Evolutionary conservation across 2,888 invertebrate species (phyloP).

Genomic region (Limnephilus auricula): DNA sequence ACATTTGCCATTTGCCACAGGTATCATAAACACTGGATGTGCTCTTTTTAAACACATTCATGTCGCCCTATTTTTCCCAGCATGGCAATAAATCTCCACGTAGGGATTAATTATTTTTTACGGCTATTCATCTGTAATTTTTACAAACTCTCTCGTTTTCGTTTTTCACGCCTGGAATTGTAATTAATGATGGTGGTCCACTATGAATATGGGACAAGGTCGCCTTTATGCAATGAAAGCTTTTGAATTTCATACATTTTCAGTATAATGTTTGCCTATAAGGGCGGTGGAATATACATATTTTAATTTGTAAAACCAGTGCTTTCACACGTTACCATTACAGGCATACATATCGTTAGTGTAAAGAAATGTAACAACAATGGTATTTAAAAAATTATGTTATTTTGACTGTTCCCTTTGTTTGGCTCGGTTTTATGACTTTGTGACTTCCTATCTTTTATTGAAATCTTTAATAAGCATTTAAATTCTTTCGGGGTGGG

Average conservation of each 20-base stretch:
- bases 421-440: neutral
- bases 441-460: neutral
- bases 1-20: neutral
- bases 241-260: neutral
- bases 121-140: constrained; percentile 17
- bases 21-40: neutral
- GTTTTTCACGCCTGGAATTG: neutral
- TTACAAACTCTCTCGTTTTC: neutral
- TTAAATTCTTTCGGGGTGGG: neutral
- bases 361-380: neutral
- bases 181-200: neutral
- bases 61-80: constrained; percentile 9
- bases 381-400: neutral
- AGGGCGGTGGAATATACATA: neutral
- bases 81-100: constrained; percentile 3
- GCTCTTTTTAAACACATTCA: neutral
- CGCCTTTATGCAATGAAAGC: neutral
- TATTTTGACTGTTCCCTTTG: neutral
- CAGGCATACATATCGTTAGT: neutral
- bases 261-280: neutral
- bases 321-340: neutral
- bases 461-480: neutral
- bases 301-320: neutral
- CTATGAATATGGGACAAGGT: neutral
- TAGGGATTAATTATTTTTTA: constrained; percentile 22